Evolutionary conservation across 2,113 vertebrate genomes (phyloP), one percentile per base, ranked within the genome.

Genomic region (Pongo pygmaeus): DNA sequence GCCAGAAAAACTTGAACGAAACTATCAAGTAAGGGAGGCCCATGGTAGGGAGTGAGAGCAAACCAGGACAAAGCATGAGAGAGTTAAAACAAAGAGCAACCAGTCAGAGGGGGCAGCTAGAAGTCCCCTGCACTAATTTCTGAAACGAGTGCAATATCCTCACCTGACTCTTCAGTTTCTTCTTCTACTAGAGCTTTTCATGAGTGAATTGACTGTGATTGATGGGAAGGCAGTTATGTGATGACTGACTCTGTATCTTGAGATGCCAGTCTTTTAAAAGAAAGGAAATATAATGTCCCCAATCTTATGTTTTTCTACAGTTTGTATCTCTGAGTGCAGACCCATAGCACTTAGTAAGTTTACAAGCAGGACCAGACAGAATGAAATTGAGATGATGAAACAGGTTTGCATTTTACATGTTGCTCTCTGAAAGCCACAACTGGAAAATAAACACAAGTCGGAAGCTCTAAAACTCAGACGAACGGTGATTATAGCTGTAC

Each of bases 401-500:
- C 3, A 35, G 1, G 20, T 46, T 61, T 90, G 17, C 13, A n/a
- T 80, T 84, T 79, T 69, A 48, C 16, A 2, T 23, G 18, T 61
- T 83, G 11, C 25, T 85, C 59, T 80, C 89, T 77, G 52, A 91
- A 95, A 84, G 59, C 4, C 72, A 72, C 93, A 93, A 86, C 17
- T 13, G 90, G 97, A 93, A 97, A 97, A 90, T 67, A 90, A 98
- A 97, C 59, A 83, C 22, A 59, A 84, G 48, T 22, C 57, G n/a
- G 50, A 94, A 93, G 86, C 61, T 92, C 91, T 89, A 77, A 86
- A 95, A 81, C 75, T 72, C 93, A 89, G 69, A 96, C 59, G 84
- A 97, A 96, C 92, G 97, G 79, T 90, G 97, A 98, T 98, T 97
- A 78, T 94, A 87, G 89, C 95, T 84, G 32, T 87, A 52, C 30